These are phyloP conservation scores for Megatriorchis doriae DNA, from an alignment of 2,113 vertebrate species.

Conservation along the genomic window DNA sequence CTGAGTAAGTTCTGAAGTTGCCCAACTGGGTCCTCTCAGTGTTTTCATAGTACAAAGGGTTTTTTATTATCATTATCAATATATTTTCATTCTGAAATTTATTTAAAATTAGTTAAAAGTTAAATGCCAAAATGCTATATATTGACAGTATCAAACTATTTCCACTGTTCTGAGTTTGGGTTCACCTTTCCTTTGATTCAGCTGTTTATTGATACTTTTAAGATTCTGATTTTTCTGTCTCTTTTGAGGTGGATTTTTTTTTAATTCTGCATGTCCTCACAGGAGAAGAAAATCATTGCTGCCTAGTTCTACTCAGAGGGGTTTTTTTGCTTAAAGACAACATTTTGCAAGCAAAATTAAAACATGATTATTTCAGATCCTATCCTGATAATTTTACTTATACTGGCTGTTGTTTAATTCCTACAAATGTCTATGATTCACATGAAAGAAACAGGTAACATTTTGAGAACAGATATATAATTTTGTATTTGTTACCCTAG, in stretches of 20 bases:
- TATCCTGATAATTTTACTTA: not conserved
- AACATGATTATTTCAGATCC: not conserved
- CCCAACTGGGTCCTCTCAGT: accelerated
- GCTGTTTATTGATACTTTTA: not conserved
- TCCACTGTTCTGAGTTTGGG: not conserved
- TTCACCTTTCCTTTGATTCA: not conserved
- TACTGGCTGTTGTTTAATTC: not conserved
- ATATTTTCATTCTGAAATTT: not conserved
- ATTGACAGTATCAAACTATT: not conserved
- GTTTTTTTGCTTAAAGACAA: not conserved
- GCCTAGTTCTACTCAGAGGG: not conserved
- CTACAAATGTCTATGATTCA: not conserved
- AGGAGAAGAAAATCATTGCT: not conserved
- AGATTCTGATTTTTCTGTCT: not conserved
- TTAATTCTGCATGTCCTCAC: not conserved
- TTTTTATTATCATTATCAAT: not conserved
- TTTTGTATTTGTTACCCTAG: not conserved
- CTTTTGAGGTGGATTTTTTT: not conserved
- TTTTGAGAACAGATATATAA: not conserved
- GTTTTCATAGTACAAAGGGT: not conserved
- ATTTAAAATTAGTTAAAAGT: not conserved
- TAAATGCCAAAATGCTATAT: not conserved
- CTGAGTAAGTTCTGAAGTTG: not conserved
- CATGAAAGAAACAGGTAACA: not conserved
- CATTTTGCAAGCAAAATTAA: not conserved